Evolutionary conservation across 2,113 vertebrate species (phyloP), one percentile per base, ranked within the genome.

Genomic region (Protobothrops flavoviridis): DNA sequence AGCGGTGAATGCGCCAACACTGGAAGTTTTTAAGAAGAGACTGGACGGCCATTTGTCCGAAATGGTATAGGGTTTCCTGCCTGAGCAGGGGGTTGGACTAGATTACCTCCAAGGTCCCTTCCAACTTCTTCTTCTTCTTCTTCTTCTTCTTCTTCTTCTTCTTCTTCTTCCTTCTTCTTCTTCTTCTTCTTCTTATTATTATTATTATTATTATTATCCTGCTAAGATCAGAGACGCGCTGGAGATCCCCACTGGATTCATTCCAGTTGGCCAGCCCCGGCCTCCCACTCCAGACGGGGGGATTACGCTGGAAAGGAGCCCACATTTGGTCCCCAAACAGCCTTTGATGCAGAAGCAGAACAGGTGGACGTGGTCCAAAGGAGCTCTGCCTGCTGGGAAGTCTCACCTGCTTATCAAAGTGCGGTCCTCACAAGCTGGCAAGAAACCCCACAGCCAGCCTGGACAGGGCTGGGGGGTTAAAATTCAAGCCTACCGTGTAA

Each of bases 401-500:
- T 29, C 20, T 3, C 88, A 53, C 20, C 26, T 48, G 52, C 59
- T 55, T 56, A 52, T 13, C 29, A 86, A 94, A 90, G 48, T 13
- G 56, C 55, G 52, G 74, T 74, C 17, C 0, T n/a, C 50, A 9
- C 53, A 26, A 0, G n/a, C 59, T 86, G 29, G 29, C 89, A 90
- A 87, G 90, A 20, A 24, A 85, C 57, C 57, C 39, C 55, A 43
- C 15, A 74, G 89, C 74, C 91, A 55, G 24, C 12, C 39, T 92
- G 57, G 39, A 29, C 88, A 89, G 89, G 85, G 69, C 2, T 43
- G n/a, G 52, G 85, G 52, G 52, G 52, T 29, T 94, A 61, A 88
- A 94, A 94, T 91, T 59, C 61, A 57, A 91, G 52, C 55, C 85
- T 52, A 53, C 69, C 8, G 91, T 64, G 29, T 3, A 50, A 69